Conservation (phyloP, 2,113 vertebrate genomes). For the Eretmochelys imbricata region DNA sequence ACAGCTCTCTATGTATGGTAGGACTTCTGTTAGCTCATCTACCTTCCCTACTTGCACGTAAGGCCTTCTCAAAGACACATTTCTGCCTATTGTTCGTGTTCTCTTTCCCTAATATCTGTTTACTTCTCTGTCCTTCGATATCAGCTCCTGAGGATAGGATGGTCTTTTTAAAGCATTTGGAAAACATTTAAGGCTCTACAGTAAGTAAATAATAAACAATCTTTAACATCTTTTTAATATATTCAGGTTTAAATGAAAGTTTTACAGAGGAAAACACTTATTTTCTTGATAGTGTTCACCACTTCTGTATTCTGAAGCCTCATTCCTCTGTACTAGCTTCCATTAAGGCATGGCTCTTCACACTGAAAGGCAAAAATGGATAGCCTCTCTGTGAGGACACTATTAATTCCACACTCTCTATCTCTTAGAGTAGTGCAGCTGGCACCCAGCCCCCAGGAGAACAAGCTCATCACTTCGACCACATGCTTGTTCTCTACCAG, state of each 20-base stretch:
- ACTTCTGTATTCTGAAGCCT: slow-evolving; percentile 31
- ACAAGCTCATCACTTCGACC: slow-evolving; percentile 72
- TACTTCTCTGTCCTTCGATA: neutral
- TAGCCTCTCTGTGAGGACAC: slow-evolving; percentile 65
- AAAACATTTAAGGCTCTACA: neutral
- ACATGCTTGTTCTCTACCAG: slow-evolving; percentile 73
- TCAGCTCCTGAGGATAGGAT: neutral
- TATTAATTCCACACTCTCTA: slow-evolving; percentile 76
- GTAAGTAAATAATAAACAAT: slow-evolving; percentile 6
- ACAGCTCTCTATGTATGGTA: neutral
- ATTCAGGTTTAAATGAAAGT: neutral
- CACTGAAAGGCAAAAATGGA: slow-evolving; percentile 61
- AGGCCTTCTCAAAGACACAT: neutral
- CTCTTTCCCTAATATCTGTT: neutral
- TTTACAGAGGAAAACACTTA: neutral
- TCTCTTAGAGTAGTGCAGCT: slow-evolving; percentile 73
- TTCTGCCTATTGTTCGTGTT: neutral
- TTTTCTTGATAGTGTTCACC: neutral
- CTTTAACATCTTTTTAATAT: neutral
- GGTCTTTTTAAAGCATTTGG: neutral
- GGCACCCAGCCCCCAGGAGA: slow-evolving; percentile 73
- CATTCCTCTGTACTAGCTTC: slow-evolving; percentile 14
- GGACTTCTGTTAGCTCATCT: neutral
- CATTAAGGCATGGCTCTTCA: slow-evolving; percentile 51
- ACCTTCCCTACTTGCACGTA: neutral